Base-by-base conservation (phyloP, 2,888 invertebrate species). In the Ichneumoninae sp. region DNA sequence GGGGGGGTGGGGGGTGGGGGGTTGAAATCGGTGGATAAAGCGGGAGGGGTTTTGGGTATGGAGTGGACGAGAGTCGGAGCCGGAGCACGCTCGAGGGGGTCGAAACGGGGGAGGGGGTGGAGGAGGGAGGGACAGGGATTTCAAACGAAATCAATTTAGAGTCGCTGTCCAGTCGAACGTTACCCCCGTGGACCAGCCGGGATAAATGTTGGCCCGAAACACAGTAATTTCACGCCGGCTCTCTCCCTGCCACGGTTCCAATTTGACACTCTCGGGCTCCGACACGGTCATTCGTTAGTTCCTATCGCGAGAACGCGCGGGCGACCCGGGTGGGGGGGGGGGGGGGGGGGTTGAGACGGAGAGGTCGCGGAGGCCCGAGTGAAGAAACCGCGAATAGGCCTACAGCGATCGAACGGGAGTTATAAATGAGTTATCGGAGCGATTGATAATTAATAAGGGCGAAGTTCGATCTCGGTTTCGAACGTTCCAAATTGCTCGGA, bases 111-210 rank as follows among this genome's bases (percentile, higher is more conserved):
- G 54, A 70, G 60, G 88, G 87, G 88, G 85, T 65, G 74, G 76
- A 33, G 70, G 83, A 87, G 88, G 88, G 87, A 70, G 77, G 85
- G 57, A 73, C 85, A 81, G 89, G 87, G 90, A 91, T 92, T 93
- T 92, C 91, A 93, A 93, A 93, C 91, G 93, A 93, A 93, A 93
- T 93, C 93, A 93, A 93, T 93, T 93, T 92, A 89, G 92, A 92
- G 91, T 90, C 91, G 90, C 90, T 91, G 92, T 91, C 92, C 92
- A 90, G 91, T 90, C 91, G 90, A 92, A 91, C 90, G 92, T 92
- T 92, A 91, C 91, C 89, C 89, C 90, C 91, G 74, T 83, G 87
- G 83, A 86, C 87, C 87, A 85, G 89, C 87, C 91, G 83, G 92
- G 90, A 90, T 92, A 92, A 92, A 93, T 92, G 92, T 92, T 93